These are phyloP conservation scores for Sycophila sp. DNA, from an alignment of 1,140 invertebrate genomes.

Conservation along the genomic window DNA sequence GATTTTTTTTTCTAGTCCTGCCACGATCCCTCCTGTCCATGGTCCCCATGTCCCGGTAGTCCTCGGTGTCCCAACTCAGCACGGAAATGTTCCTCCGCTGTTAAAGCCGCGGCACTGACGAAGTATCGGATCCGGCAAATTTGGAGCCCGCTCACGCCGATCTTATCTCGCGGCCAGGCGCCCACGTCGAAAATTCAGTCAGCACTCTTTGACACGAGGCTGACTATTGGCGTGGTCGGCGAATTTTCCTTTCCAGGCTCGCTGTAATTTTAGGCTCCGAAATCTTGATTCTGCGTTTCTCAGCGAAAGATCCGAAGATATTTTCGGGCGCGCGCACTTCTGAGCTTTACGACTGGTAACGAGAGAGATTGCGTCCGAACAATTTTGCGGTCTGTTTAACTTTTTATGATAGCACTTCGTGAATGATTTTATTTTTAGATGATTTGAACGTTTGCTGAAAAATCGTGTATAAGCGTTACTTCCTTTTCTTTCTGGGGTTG, in stretches of 20 bases:
- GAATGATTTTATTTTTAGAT: no score
- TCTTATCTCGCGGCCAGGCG: neutral
- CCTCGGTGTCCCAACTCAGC: conserved; percentile 39
- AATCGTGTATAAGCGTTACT: no score
- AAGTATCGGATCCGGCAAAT: neutral
- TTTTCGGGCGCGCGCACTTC: no score
- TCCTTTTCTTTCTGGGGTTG: no score
- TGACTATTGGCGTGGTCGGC: neutral
- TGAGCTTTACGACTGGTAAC: no score
- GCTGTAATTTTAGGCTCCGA: conserved; percentile 1
- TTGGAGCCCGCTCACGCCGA: neutral
- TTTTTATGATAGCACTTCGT: no score
- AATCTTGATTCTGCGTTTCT: no score
- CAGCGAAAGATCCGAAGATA: no score
- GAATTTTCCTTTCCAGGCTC: no score
- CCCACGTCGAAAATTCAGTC: neutral
- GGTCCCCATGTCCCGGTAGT: conserved; percentile 47
- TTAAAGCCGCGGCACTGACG: neutral
- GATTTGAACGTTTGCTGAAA: no score
- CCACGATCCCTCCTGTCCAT: conserved; percentile 57
- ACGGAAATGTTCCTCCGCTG: conserved; percentile 24
- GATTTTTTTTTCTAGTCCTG: conserved; percentile 50
- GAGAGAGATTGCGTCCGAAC: no score
- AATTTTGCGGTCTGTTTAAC: no score
- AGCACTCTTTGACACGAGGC: neutral